Base-by-base conservation (phyloP, 2,797 vertebrate genomes). In the Novumbra hubbsi region DNA sequence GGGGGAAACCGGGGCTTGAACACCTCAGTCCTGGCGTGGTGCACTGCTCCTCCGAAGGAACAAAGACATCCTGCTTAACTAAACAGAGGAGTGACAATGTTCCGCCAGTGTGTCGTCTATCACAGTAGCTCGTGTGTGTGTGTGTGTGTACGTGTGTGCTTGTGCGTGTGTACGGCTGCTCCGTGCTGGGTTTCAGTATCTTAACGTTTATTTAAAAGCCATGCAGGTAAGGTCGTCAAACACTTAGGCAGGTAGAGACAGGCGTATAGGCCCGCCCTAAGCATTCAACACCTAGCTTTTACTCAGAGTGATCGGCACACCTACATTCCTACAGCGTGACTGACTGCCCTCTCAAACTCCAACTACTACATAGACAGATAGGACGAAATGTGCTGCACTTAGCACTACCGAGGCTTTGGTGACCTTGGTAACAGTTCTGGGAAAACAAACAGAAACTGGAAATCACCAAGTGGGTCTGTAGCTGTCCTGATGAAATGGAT, bases 211-310 rank as follows among this genome's bases (percentile, higher is more conserved):
- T 82, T 88, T 80, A 76, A 76, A 70, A 81, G 86, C 75, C 66
- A 34, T 60, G 55, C 21, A 24, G 55, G 55, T 60, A 60, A 24
- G 67, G 71, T 70, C 19, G 72, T 83, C 79, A 85, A 91, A 87
- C 87, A 89, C 83, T 86, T 80, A 85, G 84, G 88, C 93, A 94
- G 90, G 93, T 93, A 87, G 82, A 73, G 78, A 92, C 94, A 94
- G 77, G 94, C 71, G 0, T 49, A 0, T 38, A 68, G 91, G 81
- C 87, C 84, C 79, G 83, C 91, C 89, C 89, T 84, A 75, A 78
- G 85, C 85, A 85, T 60, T 85, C 80, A 91, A 88, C 91, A 87
- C 82, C 82, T 80, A 68, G 75, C 74, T 86, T 87, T 79, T 76
- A 80, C 80, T 81, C 72, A 65, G 82, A 73, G 69, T 78, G 72